These are phyloP conservation scores for Sarcophilus harrisii DNA, from an alignment of 2,797 vertebrate species.

Conservation along the genomic window DNA sequence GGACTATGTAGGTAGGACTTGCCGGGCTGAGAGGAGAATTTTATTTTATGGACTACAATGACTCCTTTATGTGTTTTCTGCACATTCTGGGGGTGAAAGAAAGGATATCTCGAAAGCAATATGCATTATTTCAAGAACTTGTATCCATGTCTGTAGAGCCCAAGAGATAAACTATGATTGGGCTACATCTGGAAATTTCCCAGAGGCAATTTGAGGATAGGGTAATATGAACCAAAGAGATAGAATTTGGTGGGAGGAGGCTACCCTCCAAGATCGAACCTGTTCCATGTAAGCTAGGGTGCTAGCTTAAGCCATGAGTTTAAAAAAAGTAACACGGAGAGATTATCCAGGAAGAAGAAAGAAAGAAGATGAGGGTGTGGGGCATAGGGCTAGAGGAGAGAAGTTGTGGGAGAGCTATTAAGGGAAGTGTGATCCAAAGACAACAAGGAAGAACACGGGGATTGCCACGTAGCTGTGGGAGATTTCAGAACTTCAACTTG, in stretches of 20 bases:
- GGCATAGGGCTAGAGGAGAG: background rate
- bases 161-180: background rate
- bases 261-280: background rate
- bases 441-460: background rate
- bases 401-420: background rate
- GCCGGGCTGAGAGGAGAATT: background rate
- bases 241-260: background rate
- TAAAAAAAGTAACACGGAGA: background rate
- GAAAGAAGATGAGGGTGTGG: background rate
- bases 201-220: background rate
- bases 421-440: background rate
- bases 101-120: background rate
- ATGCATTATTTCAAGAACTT: background rate
- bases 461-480: background rate
- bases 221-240: background rate
- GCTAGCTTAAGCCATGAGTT: background rate
- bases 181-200: background rate
- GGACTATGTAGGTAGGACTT: background rate
- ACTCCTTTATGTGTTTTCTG: background rate
- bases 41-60: background rate
- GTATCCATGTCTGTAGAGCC: background rate
- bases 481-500: background rate
- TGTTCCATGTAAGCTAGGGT: background rate
- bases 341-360: background rate
- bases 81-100: background rate